These are phyloP conservation scores for Gerris lacustris DNA, from an alignment of 2,888 invertebrate species.

Conservation along the genomic window DNA sequence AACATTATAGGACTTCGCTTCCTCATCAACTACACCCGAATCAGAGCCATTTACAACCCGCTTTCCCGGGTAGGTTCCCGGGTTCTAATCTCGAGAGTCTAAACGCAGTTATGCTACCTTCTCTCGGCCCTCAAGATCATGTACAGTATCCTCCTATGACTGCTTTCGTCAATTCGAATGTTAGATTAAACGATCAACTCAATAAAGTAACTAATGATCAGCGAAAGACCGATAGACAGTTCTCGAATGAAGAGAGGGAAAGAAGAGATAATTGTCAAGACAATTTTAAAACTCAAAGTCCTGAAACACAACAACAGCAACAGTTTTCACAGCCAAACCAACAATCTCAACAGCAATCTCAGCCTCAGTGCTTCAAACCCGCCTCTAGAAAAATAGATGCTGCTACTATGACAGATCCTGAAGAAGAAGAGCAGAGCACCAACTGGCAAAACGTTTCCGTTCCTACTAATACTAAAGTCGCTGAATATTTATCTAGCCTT, in stretches of 20 bases:
- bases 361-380: conserved; percentile 5
- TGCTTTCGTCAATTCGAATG: background rate
- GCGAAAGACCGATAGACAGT: background rate
- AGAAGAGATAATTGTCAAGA: background rate
- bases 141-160: conserved; percentile 6
- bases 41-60: conserved; percentile 7
- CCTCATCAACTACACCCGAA: conserved; percentile 8
- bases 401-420: conserved; percentile 33
- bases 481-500: conserved; percentile 32
- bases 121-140: background rate
- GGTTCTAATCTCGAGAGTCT: background rate
- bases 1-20: background rate
- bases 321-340: background rate
- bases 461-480: conserved; percentile 32
- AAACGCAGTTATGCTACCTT: conserved; percentile 6
- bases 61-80: conserved; percentile 4
- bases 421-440: conserved; percentile 29
- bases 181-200: background rate
- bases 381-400: conserved; percentile 26
- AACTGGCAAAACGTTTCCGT: conserved; percentile 30
- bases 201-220: background rate
- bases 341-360: background rate
- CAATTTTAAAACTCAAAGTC: background rate
- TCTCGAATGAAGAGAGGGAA: background rate
- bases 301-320: background rate